Base-by-base conservation (phyloP, 2,797 vertebrate species). In the Helarctos malayanus region DNA sequence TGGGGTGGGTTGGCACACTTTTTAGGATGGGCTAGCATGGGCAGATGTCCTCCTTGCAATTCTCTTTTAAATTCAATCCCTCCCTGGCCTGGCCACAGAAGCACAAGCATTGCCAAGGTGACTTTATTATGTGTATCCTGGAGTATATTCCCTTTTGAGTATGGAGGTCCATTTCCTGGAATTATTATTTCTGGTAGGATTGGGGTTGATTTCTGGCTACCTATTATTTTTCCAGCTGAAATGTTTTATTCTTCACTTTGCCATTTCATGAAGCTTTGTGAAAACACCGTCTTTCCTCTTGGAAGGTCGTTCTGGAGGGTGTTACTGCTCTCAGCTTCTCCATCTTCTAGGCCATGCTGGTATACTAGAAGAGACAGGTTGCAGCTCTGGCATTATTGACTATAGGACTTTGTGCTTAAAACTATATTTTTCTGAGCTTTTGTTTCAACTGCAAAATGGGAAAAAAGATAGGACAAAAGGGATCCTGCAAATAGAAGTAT, bases 141-240 rank as follows among this genome's bases (percentile, higher is more conserved):
- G 97, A 94, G 69, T 76, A 35, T 27, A 41, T 76, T 94, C 57
- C 69, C 73, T 78, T 86, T 90, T 79, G 95, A 38, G 76, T 75
- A n/a, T 27, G 38, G n/a, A 54, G 87, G 5, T 89, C 75, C 63
- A 45, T 79, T 97, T 97, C 96, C 87, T 97, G 92, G 97, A 92
- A 93, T 97, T 94, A 96, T 84, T 97, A 88, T 97, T 98, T 97
- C 94, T 97, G 71, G 94, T 94, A 75, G 73, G 61, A 63, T 12
- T 90, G 69, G 68, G 45, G 65, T 91, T 89, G 96, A 49, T 94
- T 96, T 82, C 86, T 95, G 95, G 95, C 65, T 61, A 80, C 80
- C 63, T 95, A 27, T 88, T 97, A 94, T 92, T 95, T 90, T 97
- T 97, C 87, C 96, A 92, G 93, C 73, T 95, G 90, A 93, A 95